Percentiles rank a stretch among this genome's conserved stretches.
Evolutionary conservation across 2,113 vertebrate genomes (phyloP).

Genomic region (Serinus canaria): DNA sequence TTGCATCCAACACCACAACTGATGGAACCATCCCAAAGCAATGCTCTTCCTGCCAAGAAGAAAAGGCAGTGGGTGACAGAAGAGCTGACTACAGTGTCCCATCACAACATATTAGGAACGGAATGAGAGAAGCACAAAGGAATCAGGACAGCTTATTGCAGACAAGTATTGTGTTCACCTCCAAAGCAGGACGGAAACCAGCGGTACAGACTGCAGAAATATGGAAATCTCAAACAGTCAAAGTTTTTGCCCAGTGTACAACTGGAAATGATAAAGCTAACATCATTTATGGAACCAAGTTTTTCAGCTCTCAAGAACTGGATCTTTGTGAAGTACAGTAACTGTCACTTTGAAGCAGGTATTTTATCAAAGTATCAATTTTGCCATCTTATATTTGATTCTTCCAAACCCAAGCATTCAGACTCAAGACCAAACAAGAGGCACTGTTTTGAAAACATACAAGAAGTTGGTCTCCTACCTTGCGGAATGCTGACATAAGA

Average conservation of each 20-base stretch:
- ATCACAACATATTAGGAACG: not conserved
- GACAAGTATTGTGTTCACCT: not conserved
- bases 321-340: not conserved
- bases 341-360: not conserved
- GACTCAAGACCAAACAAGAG: not conserved
- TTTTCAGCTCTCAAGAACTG: not conserved
- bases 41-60: not conserved
- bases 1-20: not conserved
- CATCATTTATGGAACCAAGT: not conserved
- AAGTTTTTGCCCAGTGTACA: not conserved
- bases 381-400: not conserved
- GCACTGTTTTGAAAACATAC: not conserved
- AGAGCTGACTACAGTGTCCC: not conserved
- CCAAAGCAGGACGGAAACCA: not conserved
- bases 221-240: not conserved
- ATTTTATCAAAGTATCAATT: not conserved
- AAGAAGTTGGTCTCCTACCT: constrained; percentile 72
- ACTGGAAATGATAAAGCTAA: not conserved
- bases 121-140: not conserved
- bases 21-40: not conserved
- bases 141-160: not conserved
- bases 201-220: not conserved
- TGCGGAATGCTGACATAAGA: constrained; percentile 97
- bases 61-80: not conserved
- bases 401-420: not conserved